Conservation (phyloP, 2,888 invertebrate species). For the Anticlea derivata region DNA sequence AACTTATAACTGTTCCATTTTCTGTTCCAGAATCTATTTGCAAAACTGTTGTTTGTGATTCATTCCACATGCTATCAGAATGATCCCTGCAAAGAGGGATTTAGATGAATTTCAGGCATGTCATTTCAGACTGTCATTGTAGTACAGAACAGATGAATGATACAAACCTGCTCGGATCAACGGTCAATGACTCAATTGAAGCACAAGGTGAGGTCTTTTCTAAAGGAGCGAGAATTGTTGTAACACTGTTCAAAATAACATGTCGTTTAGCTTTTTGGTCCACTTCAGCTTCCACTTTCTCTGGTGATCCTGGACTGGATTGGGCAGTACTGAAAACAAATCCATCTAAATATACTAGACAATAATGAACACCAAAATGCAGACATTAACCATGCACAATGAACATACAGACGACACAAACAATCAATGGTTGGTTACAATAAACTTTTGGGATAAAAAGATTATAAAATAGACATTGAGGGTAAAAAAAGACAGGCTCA, state of each 20-base stretch:
- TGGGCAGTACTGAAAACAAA: conserved; percentile 77
- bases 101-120: conserved; percentile 10
- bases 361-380: background rate
- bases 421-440: background rate
- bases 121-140: background rate
- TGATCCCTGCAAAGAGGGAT: conserved; percentile 84
- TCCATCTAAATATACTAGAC: background rate
- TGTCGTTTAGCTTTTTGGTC: conserved; percentile 62
- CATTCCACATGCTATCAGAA: conserved; percentile 95
- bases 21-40: conserved; percentile 89
- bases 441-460: background rate
- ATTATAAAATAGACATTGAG: background rate
- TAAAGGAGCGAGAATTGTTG: conserved; percentile 69
- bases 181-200: conserved; percentile 92
- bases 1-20: conserved; percentile 84
- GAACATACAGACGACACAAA: conserved; percentile 21
- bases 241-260: conserved; percentile 59
- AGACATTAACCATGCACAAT: conserved; percentile 20
- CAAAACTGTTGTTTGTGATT: conserved; percentile 93
- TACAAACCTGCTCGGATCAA: conserved; percentile 85
- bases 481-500: background rate
- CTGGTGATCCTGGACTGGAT: conserved; percentile 87
- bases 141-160: background rate
- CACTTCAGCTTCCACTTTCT: conserved; percentile 51
- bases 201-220: conserved; percentile 88